These are phyloP conservation scores for Augochlora pura DNA, from an alignment of 1,140 invertebrate species.

Conservation along the genomic window DNA sequence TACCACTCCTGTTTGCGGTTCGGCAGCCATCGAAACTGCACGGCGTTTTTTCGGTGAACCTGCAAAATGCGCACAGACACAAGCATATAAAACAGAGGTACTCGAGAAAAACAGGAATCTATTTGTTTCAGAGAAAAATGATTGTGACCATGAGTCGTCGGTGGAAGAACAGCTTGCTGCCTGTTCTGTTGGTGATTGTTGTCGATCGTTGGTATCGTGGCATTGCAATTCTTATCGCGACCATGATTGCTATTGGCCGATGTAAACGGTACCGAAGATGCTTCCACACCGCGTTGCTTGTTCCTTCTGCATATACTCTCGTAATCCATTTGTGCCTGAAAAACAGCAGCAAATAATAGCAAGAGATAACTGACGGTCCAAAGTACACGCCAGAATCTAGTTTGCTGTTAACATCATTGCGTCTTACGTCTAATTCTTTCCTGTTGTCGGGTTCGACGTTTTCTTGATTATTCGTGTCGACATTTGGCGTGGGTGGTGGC, in stretches of 20 bases:
- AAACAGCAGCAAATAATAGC: neutral
- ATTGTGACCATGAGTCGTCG: conserved; percentile 72
- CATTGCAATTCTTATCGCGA: conserved; percentile 88
- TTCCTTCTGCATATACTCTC: conserved; percentile 75
- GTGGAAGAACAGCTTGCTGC: conserved; percentile 68
- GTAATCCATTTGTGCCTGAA: conserved; percentile 74
- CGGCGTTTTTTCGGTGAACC: conserved; percentile 81
- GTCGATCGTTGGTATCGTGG: conserved; percentile 81
- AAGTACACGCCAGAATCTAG: neutral
- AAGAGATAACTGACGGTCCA: neutral
- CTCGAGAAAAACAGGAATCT: neutral
- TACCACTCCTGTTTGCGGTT: conserved; percentile 72
- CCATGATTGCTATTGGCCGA: conserved; percentile 77
- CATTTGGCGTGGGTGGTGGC: conserved; percentile 80
- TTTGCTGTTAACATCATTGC: neutral
- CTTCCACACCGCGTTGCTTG: conserved; percentile 70
- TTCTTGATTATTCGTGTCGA: conserved; percentile 85
- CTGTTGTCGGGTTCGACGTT: conserved; percentile 87
- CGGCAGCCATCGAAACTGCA: conserved; percentile 81
- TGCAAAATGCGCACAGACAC: conserved; percentile 13
- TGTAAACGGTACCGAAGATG: conserved; percentile 72
- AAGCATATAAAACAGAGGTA: neutral
- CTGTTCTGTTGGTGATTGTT: conserved; percentile 72
- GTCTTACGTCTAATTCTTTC: conserved; percentile 80
- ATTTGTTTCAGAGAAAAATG: neutral